A percentile compares a stretch with the other conserved stretches of the same genome.
Conservation (phyloP, 64 coral and sea anemone genomes). For the Stichodactyla mertensii region DNA sequence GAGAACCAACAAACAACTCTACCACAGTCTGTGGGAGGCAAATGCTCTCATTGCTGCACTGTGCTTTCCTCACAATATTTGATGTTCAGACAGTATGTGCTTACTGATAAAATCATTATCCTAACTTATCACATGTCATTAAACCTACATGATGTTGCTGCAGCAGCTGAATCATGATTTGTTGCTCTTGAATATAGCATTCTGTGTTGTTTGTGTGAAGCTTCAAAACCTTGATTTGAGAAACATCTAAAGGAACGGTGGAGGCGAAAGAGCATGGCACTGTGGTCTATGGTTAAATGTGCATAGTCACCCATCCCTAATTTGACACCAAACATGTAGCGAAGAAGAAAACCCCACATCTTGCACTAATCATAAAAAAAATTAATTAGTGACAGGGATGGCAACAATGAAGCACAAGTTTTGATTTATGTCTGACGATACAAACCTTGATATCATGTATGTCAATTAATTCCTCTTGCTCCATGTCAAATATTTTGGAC, state of each 20-base stretch:
- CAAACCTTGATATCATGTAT: neutral
- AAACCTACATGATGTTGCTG: slow-evolving; percentile 23
- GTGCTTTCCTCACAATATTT: no score
- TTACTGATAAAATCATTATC: no score
- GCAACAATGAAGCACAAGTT: no score
- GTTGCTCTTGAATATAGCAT: slow-evolving; percentile 30
- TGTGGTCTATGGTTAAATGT: slow-evolving; percentile 13
- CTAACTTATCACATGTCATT: no score
- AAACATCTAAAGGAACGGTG: slow-evolving; percentile 8
- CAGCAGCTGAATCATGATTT: slow-evolving; percentile 25
- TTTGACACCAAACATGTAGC: neutral
- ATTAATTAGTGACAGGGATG: no score
- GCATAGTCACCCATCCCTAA: slow-evolving; percentile 24
- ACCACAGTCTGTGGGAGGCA: no score
- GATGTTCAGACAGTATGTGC: no score
- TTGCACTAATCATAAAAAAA: slow-evolving; percentile 13
- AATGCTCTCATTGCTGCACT: no score
- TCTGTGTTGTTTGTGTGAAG: slow-evolving; percentile 40
- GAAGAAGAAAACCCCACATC: slow-evolving; percentile 23
- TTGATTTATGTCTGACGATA: no score
- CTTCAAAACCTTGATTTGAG: slow-evolving; percentile 40
- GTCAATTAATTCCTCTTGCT: neutral
- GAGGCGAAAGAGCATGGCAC: slow-evolving; percentile 18
- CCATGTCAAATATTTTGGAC: neutral
- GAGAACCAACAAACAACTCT: no score